Evolutionary conservation across 2,113 vertebrate genomes (phyloP).

Genomic region (Cebus imitator): DNA sequence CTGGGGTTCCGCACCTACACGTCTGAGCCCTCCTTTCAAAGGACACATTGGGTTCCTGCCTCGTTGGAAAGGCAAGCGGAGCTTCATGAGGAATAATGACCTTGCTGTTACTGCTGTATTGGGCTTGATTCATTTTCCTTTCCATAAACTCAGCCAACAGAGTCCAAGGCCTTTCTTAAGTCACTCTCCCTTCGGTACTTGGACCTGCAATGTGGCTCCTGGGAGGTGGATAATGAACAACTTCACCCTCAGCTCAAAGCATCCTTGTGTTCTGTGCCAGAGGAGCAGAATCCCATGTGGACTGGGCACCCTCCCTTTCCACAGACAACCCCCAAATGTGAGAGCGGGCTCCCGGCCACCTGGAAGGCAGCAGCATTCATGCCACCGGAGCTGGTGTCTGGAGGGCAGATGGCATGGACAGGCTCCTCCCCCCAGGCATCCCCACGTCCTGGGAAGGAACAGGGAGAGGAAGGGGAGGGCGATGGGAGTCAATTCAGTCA

Average conservation of each 20-base stretch:
- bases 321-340: not conserved
- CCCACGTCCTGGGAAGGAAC: not conserved
- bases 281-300: not conserved
- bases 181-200: not conserved
- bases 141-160: not conserved
- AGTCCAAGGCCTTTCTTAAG: not conserved
- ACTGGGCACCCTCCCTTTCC: not conserved
- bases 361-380: not conserved
- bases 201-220: not conserved
- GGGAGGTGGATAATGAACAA: not conserved
- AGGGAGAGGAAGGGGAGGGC: not conserved
- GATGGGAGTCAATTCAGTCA: not conserved
- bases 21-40: not conserved
- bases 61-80: not conserved
- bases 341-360: not conserved
- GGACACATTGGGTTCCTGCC: not conserved
- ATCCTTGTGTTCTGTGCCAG: not conserved
- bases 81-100: not conserved
- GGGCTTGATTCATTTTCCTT: not conserved
- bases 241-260: not conserved
- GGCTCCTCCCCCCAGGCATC: not conserved
- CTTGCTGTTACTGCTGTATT: not conserved
- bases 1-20: no score
- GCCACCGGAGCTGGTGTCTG: not conserved
- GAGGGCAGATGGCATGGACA: not conserved